Evolutionary conservation across 2,797 vertebrate genomes (phyloP).

Genomic region (Gymnoscopelus braueri): DNA sequence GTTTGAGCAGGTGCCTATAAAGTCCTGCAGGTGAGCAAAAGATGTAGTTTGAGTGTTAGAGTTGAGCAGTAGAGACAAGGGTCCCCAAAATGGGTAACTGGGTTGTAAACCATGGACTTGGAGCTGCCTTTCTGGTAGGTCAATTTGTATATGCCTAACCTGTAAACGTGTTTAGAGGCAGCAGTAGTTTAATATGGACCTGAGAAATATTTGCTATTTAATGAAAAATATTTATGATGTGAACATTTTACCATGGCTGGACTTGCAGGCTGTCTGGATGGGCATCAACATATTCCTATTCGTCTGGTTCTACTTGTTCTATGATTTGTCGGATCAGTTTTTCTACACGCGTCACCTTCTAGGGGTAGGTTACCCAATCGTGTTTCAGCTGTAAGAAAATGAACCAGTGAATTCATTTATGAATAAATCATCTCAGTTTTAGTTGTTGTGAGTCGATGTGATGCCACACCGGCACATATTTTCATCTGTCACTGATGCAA

Average conservation of each 20-base stretch:
- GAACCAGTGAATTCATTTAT: too few relatives aligned
- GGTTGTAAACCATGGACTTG: constrained; percentile 87
- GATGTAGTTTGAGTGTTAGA: constrained; percentile 15
- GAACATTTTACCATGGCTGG: neutral
- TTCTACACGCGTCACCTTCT: constrained; percentile 90
- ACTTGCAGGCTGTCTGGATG: constrained; percentile 87
- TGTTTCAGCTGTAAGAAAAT: neutral
- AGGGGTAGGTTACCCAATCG: constrained; percentile 80
- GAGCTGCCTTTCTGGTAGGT: constrained; percentile 85
- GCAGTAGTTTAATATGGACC: neutral
- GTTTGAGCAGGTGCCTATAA: constrained; percentile 29
- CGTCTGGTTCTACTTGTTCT: constrained; percentile 82
- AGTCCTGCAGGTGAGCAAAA: neutral
- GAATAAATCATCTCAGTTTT: neutral
- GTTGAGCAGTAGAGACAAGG: neutral
- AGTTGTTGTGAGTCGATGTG: neutral
- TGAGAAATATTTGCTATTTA: neutral
- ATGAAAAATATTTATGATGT: neutral
- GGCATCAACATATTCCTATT: constrained; percentile 91
- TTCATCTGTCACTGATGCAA: neutral
- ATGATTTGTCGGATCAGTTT: constrained; percentile 76
- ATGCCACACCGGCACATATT: neutral
- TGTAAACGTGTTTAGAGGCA: neutral
- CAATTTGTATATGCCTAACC: neutral
- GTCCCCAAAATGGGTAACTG: constrained; percentile 84